Conservation (phyloP, 2,797 vertebrate genomes). For the Emydoidea blandingii region DNA sequence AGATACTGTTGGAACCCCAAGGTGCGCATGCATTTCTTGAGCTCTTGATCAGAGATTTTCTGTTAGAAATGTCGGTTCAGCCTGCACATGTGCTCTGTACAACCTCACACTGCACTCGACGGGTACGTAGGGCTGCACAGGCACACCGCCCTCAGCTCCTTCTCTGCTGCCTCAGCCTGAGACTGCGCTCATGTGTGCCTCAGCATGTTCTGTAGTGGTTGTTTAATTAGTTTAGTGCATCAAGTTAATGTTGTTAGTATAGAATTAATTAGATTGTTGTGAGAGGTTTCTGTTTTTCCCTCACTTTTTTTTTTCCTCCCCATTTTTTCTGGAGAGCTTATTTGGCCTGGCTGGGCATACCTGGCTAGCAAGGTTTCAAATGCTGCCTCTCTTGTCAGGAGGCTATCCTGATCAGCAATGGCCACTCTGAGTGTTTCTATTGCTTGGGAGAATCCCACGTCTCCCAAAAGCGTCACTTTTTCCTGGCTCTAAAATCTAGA, state of each 20-base stretch:
- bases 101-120: background rate
- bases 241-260: background rate
- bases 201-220: background rate
- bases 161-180: background rate
- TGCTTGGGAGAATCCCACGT: background rate
- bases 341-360: background rate
- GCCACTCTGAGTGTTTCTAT: background rate
- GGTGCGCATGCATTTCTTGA: background rate
- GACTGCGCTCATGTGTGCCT: background rate
- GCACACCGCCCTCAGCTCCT: background rate
- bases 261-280: background rate
- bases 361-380: background rate
- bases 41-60: background rate
- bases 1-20: background rate
- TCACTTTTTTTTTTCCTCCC: background rate
- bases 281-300: background rate
- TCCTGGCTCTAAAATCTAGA: background rate
- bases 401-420: background rate
- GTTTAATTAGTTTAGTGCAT: background rate
- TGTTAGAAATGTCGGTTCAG: background rate
- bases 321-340: background rate
- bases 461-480: background rate
- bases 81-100: background rate
- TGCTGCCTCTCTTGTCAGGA: background rate
- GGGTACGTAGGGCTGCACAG: background rate